Conservation (phyloP, 2,888 invertebrate genomes). For the Drosophila quasianomalipes region DNA sequence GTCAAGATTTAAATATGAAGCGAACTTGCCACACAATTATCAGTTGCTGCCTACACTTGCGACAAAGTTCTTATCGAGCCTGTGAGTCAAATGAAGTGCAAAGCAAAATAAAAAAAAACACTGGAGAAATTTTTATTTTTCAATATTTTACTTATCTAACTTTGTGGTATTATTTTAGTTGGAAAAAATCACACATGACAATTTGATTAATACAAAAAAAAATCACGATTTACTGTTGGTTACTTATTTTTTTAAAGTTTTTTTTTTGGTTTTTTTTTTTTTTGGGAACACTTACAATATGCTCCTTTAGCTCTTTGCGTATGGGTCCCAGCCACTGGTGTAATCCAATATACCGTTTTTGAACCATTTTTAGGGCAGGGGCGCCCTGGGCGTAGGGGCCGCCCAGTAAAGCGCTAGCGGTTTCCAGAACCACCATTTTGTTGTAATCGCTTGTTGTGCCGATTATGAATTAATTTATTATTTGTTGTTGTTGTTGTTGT, state of each 20-base stretch:
- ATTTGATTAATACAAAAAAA: not conserved
- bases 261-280: too few relatives aligned
- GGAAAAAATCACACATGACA: not conserved
- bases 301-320: slow-evolving; percentile 92
- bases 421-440: slow-evolving; percentile 91
- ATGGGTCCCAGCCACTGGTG: slow-evolving; percentile 96
- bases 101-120: not conserved
- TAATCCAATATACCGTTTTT: slow-evolving; percentile 95
- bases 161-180: not conserved
- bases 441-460: slow-evolving; percentile 40
- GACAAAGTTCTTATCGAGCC: slow-evolving; percentile 2
- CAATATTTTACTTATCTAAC: not conserved
- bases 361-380: slow-evolving; percentile 94
- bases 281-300: slow-evolving; percentile 88
- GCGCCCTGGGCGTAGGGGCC: slow-evolving; percentile 92
- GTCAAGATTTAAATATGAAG: not conserved
- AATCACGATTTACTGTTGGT: not conserved
- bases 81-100: not conserved
- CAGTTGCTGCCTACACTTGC: not conserved
- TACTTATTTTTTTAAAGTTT: too few relatives aligned
- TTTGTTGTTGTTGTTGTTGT: slow-evolving; percentile 35
- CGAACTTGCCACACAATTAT: slow-evolving; percentile 3
- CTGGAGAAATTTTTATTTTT: not conserved
- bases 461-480: slow-evolving; percentile 18
- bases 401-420: slow-evolving; percentile 91